Conservation (phyloP, 2,797 vertebrate genomes). For the Notolabrus celidotus region DNA sequence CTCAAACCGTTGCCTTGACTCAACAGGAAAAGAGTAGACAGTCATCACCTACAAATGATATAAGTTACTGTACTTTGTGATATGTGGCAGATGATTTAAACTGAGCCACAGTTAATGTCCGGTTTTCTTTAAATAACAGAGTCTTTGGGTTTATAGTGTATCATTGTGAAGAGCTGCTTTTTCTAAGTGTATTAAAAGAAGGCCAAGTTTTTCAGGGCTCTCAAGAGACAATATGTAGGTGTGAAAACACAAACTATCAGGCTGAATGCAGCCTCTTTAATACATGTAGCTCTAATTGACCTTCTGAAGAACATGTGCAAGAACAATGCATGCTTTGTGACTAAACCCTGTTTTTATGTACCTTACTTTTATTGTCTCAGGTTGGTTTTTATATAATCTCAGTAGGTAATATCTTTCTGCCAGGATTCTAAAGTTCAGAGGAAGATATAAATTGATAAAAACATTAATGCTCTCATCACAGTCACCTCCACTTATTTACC, state of each 20-base stretch:
- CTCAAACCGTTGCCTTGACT: slow-evolving; percentile 40
- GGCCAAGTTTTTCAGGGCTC: not conserved
- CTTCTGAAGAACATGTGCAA: not conserved
- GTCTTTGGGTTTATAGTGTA: not conserved
- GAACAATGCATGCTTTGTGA: not conserved
- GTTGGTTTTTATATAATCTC: not conserved
- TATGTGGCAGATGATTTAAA: slow-evolving; percentile 29
- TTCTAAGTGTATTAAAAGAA: not conserved
- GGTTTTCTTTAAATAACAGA: not conserved
- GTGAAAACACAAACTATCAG: not conserved
- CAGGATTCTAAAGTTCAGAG: not conserved
- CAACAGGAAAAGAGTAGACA: slow-evolving; percentile 33
- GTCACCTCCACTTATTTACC: not conserved
- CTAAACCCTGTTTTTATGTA: no score
- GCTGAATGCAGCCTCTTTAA: not conserved
- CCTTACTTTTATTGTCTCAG: no score
- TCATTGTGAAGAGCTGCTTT: not conserved
- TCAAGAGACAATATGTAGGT: no score
- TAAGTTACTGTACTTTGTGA: slow-evolving; percentile 16
- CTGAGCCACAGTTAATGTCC: not conserved
- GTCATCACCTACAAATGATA: slow-evolving; percentile 15
- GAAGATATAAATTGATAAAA: no score
- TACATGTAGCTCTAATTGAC: not conserved
- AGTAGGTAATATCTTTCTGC: no score
- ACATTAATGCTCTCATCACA: not conserved